These are phyloP conservation scores for Mesitornis unicolor DNA, from an alignment of 2,113 vertebrate genomes.

Conservation along the genomic window DNA sequence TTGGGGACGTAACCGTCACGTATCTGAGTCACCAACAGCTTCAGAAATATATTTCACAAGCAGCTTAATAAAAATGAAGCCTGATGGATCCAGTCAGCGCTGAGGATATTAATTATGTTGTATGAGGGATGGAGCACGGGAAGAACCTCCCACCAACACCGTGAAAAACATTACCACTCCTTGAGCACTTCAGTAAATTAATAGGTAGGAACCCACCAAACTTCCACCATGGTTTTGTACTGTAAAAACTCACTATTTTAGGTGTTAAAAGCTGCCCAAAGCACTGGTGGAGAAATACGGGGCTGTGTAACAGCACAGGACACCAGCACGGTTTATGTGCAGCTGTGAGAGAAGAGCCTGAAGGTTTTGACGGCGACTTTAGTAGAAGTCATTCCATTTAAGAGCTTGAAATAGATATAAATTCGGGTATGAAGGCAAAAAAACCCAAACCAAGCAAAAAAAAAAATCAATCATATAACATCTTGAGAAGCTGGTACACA, in stretches of 20 bases:
- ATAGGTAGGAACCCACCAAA: not conserved
- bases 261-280: not conserved
- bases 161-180: accelerated
- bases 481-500: not conserved
- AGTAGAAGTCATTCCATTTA: not conserved
- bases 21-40: not conserved
- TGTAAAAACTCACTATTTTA: not conserved
- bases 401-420: accelerated
- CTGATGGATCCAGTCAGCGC: not conserved
- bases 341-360: not conserved
- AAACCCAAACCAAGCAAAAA: no score
- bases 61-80: not conserved
- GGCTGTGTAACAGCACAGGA: not conserved
- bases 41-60: not conserved
- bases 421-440: not conserved
- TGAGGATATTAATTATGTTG: not conserved
- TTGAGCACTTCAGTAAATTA: not conserved
- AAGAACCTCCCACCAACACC: not conserved
- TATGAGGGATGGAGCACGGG: accelerated
- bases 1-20: not conserved
- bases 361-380: not conserved
- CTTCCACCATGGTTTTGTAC: not conserved
- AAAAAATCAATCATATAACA: accelerated
- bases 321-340: not conserved
- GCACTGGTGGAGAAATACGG: not conserved